Percentiles rank a stretch among this genome's conserved stretches.
phyloP scores from a whole-genome alignment of 2,113 vertebrate genomes.

The Argyrosomus japonicus region DNA sequence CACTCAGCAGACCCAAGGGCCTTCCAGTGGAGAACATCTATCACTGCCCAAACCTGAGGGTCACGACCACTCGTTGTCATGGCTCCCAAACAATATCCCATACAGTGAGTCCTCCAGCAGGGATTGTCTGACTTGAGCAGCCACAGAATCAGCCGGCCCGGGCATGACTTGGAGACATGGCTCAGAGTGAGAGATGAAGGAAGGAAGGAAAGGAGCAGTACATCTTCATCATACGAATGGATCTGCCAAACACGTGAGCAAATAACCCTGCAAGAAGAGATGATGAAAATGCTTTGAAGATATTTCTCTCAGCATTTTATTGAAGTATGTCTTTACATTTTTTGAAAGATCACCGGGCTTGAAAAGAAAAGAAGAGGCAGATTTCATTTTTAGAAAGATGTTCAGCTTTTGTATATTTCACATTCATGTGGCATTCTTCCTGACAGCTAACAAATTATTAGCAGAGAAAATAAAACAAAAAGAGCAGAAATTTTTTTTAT shows the following conservation, averaged over 20 bases:
- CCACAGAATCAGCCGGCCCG: slow-evolving; percentile 11
- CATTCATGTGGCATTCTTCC: not conserved
- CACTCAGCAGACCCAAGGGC: slow-evolving; percentile 3
- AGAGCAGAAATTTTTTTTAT: not conserved
- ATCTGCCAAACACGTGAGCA: not conserved
- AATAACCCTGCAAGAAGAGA: not conserved
- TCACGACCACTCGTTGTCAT: slow-evolving; percentile 33
- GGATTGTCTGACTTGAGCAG: slow-evolving; percentile 23
- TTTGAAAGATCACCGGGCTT: not conserved
- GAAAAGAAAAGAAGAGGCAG: not conserved
- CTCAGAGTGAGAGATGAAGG: slow-evolving; percentile 12
- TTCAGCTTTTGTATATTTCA: not conserved
- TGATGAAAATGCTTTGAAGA: not conserved
- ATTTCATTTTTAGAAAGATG: not conserved
- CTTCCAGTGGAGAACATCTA: slow-evolving; percentile 11
- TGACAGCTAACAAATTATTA: not conserved
- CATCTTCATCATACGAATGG: not conserved
- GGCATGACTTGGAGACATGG: slow-evolving; percentile 18
- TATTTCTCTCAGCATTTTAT: not conserved
- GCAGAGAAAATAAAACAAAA: slow-evolving; percentile 10
- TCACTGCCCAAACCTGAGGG: slow-evolving; percentile 21
- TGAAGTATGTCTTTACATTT: not conserved
- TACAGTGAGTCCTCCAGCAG: slow-evolving; percentile 22
- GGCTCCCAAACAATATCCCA: slow-evolving; percentile 32
- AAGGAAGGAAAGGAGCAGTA: not conserved